These are phyloP conservation scores for Drosophila ironensis DNA, from an alignment of 1,140 invertebrate species.

Conservation along the genomic window DNA sequence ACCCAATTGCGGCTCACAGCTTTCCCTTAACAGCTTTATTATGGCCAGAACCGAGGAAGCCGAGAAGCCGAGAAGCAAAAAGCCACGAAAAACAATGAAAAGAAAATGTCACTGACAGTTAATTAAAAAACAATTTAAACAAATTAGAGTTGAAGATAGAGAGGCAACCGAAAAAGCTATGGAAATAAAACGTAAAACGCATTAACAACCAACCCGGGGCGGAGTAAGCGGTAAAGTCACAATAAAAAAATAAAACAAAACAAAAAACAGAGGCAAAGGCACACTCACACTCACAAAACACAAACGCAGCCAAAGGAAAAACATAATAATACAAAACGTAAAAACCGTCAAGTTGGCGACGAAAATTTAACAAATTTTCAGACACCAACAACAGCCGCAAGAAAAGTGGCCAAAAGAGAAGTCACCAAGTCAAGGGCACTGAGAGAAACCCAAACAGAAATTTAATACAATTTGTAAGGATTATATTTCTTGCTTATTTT, in stretches of 20 bases:
- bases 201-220: conserved; percentile 42
- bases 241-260: conserved; percentile 42
- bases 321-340: neutral
- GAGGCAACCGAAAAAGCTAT: conserved; percentile 20
- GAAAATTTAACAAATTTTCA: conserved; percentile 75
- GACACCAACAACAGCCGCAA: conserved; percentile 22
- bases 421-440: conserved; percentile 2
- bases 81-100: conserved; percentile 62
- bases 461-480: no score
- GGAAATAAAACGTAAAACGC: conserved; percentile 54
- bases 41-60: conserved; percentile 27
- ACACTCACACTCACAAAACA: no score
- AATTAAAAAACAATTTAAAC: conserved; percentile 80
- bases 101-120: conserved; percentile 79
- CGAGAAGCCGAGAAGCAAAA: conserved; percentile 2
- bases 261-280: no score
- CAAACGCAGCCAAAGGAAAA: no score
- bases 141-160: conserved; percentile 75
- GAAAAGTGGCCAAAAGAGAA: conserved; percentile 24
- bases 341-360: conserved; percentile 67
- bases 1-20: conserved; percentile 26
- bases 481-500: no score
- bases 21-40: conserved; percentile 72
- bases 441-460: neutral
- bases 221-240: conserved; percentile 33